phyloP scores from a whole-genome alignment of 2,888 invertebrate genomes.

The Metopia argyrocephala region DNA sequence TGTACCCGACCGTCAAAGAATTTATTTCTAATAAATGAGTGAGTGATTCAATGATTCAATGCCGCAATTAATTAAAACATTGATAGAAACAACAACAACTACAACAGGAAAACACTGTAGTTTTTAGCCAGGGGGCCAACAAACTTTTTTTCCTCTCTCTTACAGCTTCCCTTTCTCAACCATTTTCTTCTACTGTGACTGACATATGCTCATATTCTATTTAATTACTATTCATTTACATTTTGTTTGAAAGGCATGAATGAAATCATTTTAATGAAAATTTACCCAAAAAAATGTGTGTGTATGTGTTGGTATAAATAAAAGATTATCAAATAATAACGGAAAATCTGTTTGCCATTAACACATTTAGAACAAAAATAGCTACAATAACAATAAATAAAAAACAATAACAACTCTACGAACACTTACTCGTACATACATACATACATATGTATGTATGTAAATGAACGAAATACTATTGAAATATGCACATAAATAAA shows the following conservation, averaged over 20 bases:
- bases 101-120: too few species aligned
- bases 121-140: too few species aligned
- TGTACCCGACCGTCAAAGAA: background rate
- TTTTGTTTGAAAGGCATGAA: background rate
- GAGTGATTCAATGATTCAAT: slow-evolving; percentile 1
- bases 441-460: background rate
- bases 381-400: slow-evolving; percentile 27
- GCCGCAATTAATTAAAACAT: slow-evolving; percentile 29
- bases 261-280: slow-evolving; percentile 36
- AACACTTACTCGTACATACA: background rate
- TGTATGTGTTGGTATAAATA: slow-evolving; percentile 7
- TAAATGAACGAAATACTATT: background rate
- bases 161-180: too few species aligned
- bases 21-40: background rate
- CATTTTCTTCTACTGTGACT: too few species aligned
- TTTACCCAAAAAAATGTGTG: slow-evolving; percentile 51
- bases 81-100: too few species aligned
- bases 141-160: too few species aligned
- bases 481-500: background rate
- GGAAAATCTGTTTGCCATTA: background rate
- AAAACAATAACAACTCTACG: background rate
- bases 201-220: background rate
- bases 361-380: slow-evolving; percentile 7
- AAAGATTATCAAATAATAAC: too few species aligned
- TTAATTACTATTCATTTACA: background rate